Base-by-base conservation (phyloP, 2,113 vertebrate genomes). In the Hypanus sabinus region DNA sequence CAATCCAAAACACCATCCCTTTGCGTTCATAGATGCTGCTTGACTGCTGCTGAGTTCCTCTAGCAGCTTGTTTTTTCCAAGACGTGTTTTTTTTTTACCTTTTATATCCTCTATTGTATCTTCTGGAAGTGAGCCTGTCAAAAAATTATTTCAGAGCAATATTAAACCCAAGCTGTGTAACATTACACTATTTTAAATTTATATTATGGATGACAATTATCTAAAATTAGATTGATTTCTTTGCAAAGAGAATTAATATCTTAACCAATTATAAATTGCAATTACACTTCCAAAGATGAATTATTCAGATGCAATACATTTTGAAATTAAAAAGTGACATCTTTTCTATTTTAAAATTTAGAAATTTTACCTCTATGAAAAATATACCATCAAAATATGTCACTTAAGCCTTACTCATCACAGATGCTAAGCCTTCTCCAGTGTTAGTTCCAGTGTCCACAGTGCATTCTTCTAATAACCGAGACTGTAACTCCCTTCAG, bases 81-180 rank as follows among this genome's bases (percentile, higher is more conserved):
- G 8, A 11, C 46, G 46, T 65, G 71, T n/a, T 65, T 33, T 36
- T 27, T 24, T 46, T 38, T 27, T 96, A 99, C 99, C 99, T 96
- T 99, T 99, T 95, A 99, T 98, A 94, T 99, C 99, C 94, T 99
- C 99, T 94, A 99, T 97, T n/a, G 98, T 95, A 46, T 98, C 97
- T 96, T 99, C 98, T 95, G 98, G 97, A 94, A 99, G 96, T 38
- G 97, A 97, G 88, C 98, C 99, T 99, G 95, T 62, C 46, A 27
- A 91, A 68, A 75, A 55, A 24, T 22, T 22, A 93, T 93, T 71
- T 12, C 36, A 27, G 24, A 73, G 16, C 33, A 71, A 75, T n/a
- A 30, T 73, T 71, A 65, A 90, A 65, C 36, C 70, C 36, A 93
- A 6, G 10, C 38, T 12, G 46, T 24, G 12, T 14, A 93, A 73